Evolutionary conservation across 2,113 vertebrate species (phyloP).

Genomic region (Brevimyrus niger): DNA sequence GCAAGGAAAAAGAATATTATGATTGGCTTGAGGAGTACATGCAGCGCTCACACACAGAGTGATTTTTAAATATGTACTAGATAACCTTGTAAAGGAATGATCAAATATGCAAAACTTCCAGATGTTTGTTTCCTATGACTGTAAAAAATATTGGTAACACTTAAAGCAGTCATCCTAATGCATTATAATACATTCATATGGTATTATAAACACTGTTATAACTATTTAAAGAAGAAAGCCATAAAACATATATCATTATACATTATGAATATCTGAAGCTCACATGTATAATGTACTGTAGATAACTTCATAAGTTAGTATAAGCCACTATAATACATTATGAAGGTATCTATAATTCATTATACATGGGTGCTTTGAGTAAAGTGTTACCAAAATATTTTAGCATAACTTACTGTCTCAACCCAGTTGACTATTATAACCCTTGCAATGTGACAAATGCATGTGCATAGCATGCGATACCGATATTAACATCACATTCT

Average conservation of each 20-base stretch:
- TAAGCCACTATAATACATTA: no score
- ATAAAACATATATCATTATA: no score
- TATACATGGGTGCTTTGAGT: no score
- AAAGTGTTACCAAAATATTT: neutral
- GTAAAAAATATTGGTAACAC: no score
- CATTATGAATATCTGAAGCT: no score
- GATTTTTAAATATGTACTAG: neutral
- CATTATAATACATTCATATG: no score
- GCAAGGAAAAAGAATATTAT: neutral
- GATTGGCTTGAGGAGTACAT: neutral
- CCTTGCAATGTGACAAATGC: neutral
- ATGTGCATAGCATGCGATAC: neutral
- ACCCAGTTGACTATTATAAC: neutral
- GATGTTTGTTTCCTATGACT: neutral
- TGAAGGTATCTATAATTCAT: no score
- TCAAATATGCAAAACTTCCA: neutral
- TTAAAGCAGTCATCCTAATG: no score
- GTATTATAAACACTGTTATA: no score
- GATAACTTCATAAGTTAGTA: no score
- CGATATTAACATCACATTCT: neutral
- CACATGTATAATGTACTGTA: no score
- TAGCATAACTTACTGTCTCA: neutral
- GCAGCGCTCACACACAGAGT: neutral
- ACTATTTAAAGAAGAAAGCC: no score
- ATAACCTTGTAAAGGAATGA: neutral